Evolutionary conservation across 1,140 invertebrate genomes (phyloP).

Genomic region (Aporrectodea caliginosa): DNA sequence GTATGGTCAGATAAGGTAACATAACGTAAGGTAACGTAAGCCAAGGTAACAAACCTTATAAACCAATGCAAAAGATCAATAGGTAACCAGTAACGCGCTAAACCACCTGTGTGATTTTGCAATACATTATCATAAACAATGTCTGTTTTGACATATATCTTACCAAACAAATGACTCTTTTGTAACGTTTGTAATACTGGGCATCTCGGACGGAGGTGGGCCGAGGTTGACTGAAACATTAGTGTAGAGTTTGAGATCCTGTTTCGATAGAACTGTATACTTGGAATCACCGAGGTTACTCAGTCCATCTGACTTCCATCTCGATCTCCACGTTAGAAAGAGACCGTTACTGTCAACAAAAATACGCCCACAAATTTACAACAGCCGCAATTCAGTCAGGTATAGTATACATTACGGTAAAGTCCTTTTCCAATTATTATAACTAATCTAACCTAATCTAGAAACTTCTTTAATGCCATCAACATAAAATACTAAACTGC

Average conservation of each 20-base stretch:
- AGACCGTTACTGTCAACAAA: no score
- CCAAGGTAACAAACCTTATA: not conserved
- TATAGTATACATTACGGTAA: no score
- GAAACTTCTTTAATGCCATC: no score
- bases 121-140: not conserved
- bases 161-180: constrained; percentile 13
- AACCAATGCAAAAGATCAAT: not conserved
- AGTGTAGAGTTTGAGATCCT: constrained; percentile 21
- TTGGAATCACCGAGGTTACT: not conserved
- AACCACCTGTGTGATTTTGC: not conserved
- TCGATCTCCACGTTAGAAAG: constrained; percentile 25
- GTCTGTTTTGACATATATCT: not conserved
- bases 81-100: not conserved
- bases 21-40: not conserved
- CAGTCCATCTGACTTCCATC: constrained; percentile 28
- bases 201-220: not conserved
- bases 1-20: not conserved
- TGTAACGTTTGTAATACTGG: not conserved
- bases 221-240: constrained; percentile 22
- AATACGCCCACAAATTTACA: no score
- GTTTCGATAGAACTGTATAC: constrained; percentile 10
- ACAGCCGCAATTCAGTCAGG: no score
- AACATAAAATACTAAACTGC: no score
- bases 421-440: no score
- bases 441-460: no score